phyloP scores from a whole-genome alignment of 2,888 invertebrate genomes.

The Drosophila quinaria region DNA sequence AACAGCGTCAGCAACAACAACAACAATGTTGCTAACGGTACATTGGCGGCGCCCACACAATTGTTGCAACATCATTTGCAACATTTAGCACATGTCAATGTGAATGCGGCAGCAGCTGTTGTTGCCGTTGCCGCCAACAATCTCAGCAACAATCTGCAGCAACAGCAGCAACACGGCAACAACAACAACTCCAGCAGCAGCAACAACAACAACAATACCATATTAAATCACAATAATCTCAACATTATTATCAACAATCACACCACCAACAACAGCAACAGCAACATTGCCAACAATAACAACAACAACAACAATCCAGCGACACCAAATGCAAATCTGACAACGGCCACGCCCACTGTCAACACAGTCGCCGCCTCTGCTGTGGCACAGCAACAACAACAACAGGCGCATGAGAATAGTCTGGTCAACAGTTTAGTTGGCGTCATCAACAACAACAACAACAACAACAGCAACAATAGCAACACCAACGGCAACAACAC shows the following conservation, averaged over 20 bases:
- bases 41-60: constrained; percentile 84
- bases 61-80: constrained; percentile 85
- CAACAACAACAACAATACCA: constrained; percentile 66
- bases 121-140: constrained; percentile 80
- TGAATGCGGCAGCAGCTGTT: constrained; percentile 76
- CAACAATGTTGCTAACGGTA: constrained; percentile 59
- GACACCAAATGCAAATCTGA: constrained; percentile 77
- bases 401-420: constrained; percentile 76
- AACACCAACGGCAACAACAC: constrained; percentile 56
- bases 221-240: constrained; percentile 74
- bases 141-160: constrained; percentile 59
- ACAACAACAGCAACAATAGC: constrained; percentile 57
- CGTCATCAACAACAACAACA: constrained; percentile 65
- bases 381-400: constrained; percentile 71
- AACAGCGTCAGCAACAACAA: constrained; percentile 29
- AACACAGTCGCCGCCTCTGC: constrained; percentile 68
- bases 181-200: constrained; percentile 51
- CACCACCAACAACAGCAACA: constrained; percentile 56
- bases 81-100: constrained; percentile 85
- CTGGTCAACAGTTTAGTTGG: constrained; percentile 78
- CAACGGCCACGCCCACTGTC: constrained; percentile 71
- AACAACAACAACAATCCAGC: constrained; percentile 77
- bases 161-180: constrained; percentile 36
- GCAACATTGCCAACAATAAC: constrained; percentile 57
- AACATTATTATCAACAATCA: constrained; percentile 77